Base-by-base conservation (phyloP, 2,888 invertebrate genomes). In the Phyllotreta cruciferae region DNA sequence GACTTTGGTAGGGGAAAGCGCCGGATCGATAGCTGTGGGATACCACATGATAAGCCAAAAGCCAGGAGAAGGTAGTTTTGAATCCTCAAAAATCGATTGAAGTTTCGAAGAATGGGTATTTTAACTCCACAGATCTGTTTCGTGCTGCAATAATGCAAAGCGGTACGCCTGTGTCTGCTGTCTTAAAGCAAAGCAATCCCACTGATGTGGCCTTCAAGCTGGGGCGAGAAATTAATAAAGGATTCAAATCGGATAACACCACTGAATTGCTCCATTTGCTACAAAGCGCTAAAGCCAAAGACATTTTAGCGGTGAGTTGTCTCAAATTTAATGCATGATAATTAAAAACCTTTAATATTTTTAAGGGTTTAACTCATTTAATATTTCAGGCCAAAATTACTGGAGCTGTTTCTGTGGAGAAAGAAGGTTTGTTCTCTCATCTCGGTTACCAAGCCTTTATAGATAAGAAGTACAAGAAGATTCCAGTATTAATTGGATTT, bases 1-100 rank as follows among this genome's bases (percentile, higher is more conserved):
- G 14, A 88, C 90, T 0, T 75, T 91, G 2, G 78, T 86, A 0
- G 92, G 92, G 1, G 84, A 86, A 73, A 90, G 90, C 4, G 88
- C 91, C 0, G 92, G 92, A 0, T 90, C 87, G 35, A 89, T 87
- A 3, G 57, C 67, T 11, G 54, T 62, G 7, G 60, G 56, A 35
- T 63, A 61, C n/a, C 67, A 66, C 11, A 7, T 57, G 13, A 49
- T 39, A 9, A 45, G 56, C 11, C 37, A 13, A 8, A n/a, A 8
- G 24, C 14, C 6, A n/a, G 13, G 44, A 1, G 57, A n/a, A 9
- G 52, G 52, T 10, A 36, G 1, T 0, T 11, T 34, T 10, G 37
- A 36, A 6, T n/a, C 52, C 1, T 14, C 10, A 10, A 1, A 7
- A 10, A n/a, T 52, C 1, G 11, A n/a, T n/a, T n/a, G n/a, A n/a